phyloP scores from a whole-genome alignment of 2,797 vertebrate species.

The Rhynchonycteris naso region DNA sequence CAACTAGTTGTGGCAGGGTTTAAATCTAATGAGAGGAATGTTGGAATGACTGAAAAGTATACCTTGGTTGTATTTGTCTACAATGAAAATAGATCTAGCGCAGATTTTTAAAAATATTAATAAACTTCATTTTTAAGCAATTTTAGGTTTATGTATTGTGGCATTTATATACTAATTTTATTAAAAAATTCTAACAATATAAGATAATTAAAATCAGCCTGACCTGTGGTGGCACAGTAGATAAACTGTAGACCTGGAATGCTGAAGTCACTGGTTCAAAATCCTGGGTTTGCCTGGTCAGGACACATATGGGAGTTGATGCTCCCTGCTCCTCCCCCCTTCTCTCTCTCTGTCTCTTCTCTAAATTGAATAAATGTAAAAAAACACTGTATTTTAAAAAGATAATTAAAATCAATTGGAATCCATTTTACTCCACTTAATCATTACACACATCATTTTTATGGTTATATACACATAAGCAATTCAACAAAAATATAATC shows the following conservation, averaged over 20 bases:
- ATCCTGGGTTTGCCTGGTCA: too few relatives aligned
- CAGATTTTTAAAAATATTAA: background rate
- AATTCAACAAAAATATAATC: background rate
- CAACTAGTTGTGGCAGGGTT: background rate
- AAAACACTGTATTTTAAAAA: background rate
- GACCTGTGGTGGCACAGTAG: too few relatives aligned
- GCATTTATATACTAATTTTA: background rate
- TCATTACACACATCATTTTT: background rate
- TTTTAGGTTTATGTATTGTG: background rate
- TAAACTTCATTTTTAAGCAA: background rate
- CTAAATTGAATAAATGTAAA: too few relatives aligned
- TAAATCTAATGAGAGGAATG: background rate
- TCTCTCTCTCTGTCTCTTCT: too few relatives aligned
- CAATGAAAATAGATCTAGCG: background rate
- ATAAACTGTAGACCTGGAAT: too few relatives aligned
- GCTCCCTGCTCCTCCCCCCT: too few relatives aligned
- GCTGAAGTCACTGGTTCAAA: too few relatives aligned
- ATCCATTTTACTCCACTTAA: background rate
- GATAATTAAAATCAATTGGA: background rate
- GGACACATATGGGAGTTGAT: too few relatives aligned
- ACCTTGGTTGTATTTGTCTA: background rate
- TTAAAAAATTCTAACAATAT: background rate
- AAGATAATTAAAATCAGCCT: background rate
- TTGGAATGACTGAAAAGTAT: background rate
- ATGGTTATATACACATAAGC: background rate